Evolutionary conservation across 2,797 vertebrate genomes (phyloP), one percentile per base, ranked within the genome.

Genomic region (Fringilla coelebs): DNA sequence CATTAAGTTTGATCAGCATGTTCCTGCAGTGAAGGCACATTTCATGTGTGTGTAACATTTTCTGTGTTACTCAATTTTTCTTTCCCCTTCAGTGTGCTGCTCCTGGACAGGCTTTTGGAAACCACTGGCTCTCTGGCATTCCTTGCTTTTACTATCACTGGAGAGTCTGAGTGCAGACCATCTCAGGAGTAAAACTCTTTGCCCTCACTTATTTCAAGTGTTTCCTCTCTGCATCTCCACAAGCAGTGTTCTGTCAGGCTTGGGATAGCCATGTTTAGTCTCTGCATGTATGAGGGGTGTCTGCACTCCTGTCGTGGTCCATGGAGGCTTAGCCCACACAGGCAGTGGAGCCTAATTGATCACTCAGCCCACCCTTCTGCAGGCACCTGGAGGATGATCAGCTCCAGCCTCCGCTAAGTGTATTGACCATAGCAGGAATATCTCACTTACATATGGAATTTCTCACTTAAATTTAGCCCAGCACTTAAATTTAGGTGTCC

Each of bases 271-370:
- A 0, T 63, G 26, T 68, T 68, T 68, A n/a, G 7, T 49, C 7
- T 66, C 57, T 51, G 11, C 5, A 1, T n/a, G 26, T 45, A 51
- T 48, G 24, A 5, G 0, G 1, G 4, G 6, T 48, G 9, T 34
- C 68, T 79, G 21, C 34, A 6, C 41, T 57, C 45, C 41, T 2
- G 0, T 40, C 13, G 8, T 9, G 8, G 6, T 34, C 45, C 1
- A 0, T n/a, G 25, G 29, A 71, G n/a, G 10, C 54, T 52, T 43
- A 46, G n/a, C 71, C 74, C 21, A 16, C 49, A 3, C 3, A 43
- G 55, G 26, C 11, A 48, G 2, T 5, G 26, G 14, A 71, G 32
- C 29, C 65, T 62, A 16, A 15, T 0, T 11, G 11, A 17, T 36
- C 22, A 45, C 45, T 83, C 17, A 61, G 10, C 29, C 88, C 11